Base-by-base conservation (phyloP, 2,113 vertebrate genomes). In the Oreochromis spilurus region DNA sequence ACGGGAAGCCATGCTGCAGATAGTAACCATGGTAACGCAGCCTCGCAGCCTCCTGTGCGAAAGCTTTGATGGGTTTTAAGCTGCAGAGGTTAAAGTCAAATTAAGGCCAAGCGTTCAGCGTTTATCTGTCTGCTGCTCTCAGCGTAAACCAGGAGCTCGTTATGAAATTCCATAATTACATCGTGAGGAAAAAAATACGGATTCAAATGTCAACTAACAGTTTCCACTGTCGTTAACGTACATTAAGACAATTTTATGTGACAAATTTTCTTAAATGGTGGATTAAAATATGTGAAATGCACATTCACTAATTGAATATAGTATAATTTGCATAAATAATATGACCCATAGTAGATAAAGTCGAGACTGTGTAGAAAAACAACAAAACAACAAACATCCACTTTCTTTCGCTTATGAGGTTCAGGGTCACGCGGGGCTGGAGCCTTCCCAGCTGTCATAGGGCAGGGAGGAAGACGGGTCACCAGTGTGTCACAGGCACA, bases 1-100 rank as follows among this genome's bases (percentile, higher is more conserved):
- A 29, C 9, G 1, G 31, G 36, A 24, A 82, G 87, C 43, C 55
- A 62, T 83, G 38, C 65, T 9, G 43, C 75, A 82, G 92, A 94
- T 88, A 79, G 94, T 95, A 87, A 53, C 94, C 85, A 94, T 93
- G 92, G 93, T 38, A 94, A 95, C 87, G 2, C 65, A 45, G 84
- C 57, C 24, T 70, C n/a, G 7, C 58, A n/a, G 53, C 34, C 26
- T 29, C 43, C 50, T 31, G 21, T 52, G 54, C 65, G 26, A 84
- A 84, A 50, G 75, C 86, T 87, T 85, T 87, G 7, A 90, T 72
- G 85, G 81, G 81, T 84, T 77, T 81, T 24, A 70, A 88, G 89
- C 83, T 83, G 82, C 43, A 65, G 88, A 88, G 89, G 88, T 89
- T 90, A 91, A 93, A 94, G 91, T 79, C 87, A 88, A 91, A 79